Evolutionary conservation across 2,888 invertebrate species (phyloP), one percentile per base, ranked within the genome.

Genomic region (Operophtera brumata): DNA sequence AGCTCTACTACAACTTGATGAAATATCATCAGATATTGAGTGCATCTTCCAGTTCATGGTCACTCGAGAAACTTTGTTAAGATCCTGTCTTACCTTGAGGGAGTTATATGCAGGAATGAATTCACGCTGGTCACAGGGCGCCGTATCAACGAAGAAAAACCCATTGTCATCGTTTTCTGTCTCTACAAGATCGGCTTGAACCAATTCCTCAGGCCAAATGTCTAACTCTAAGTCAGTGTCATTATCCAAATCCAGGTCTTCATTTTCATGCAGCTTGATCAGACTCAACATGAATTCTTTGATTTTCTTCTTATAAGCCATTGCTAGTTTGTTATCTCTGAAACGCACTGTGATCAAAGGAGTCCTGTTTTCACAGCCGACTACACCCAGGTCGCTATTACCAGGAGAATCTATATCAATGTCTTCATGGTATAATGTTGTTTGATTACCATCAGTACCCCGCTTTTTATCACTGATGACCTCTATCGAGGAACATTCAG

Each of bases 291-390:
- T 77, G 70, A 91, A 91, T 41, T 79, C 77, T 59, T 90, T 84
- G 42, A 92, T 75, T 65, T 84, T 79, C 28, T 79, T 69, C 68
- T 89, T 91, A 67, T 91, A 92, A 35, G 65, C 71, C 49, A 80
- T 82, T 1, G 91, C 88, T 57, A 87, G 65, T 55, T 75, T 78
- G 59, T 77, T 81, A 59, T 91, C 85, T 58, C 75, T 83, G 68
- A 92, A 92, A 14, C 75, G 80, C 8, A 92, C 82, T 40, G 82
- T 82, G 26, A 91, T 77, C 56, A 86, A 63, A 4, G 90, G 90
- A 32, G 76, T 80, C 46, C 81, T 81, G 62, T 86, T 86, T 60
- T 84, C 85, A 69, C 86, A 85, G 9, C 84, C 85, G 3, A 83
- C 81, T 43, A 82, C 81, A 57, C 80, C 78, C 35, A 78, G 70